A percentile compares a stretch with the other conserved stretches of the same genome.
Conservation (phyloP, 1,140 invertebrate genomes). For the Drosophila repletoides region DNA sequence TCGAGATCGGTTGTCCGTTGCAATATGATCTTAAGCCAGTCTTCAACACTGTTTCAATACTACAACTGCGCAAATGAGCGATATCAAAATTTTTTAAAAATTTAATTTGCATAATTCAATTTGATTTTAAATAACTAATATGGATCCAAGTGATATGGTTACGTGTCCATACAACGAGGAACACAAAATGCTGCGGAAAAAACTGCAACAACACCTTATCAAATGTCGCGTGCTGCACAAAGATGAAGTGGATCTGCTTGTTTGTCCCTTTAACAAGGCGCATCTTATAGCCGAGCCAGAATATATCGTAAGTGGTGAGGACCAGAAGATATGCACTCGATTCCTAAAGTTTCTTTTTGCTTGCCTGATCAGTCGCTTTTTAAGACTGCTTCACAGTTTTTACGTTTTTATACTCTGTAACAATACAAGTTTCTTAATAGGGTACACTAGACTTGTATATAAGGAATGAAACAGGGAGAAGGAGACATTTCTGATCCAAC, state of each 20-base stretch:
- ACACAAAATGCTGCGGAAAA: constrained; percentile 64
- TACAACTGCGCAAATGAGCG: not conserved
- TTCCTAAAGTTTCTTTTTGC: too few species aligned
- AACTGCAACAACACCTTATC: constrained; percentile 57
- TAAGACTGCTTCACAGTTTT: not conserved
- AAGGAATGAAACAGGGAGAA: too few species aligned
- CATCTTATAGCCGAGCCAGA: constrained; percentile 61
- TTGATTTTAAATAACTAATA: constrained; percentile 8
- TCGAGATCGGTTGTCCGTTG: too few species aligned
- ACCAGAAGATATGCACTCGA: too few species aligned
- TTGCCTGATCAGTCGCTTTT: too few species aligned
- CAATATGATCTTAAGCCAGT: not conserved
- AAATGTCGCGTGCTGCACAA: constrained; percentile 59
- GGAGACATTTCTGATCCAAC: too few species aligned
- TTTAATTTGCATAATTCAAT: not conserved
- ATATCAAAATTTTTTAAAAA: constrained; percentile 9
- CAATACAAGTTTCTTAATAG: too few species aligned
- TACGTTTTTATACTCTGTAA: too few species aligned
- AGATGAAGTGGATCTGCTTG: constrained; percentile 53
- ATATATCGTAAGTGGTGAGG: constrained; percentile 54
- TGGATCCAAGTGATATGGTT: constrained; percentile 52
- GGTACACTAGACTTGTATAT: too few species aligned
- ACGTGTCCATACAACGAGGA: constrained; percentile 63
- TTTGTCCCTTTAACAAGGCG: constrained; percentile 61
- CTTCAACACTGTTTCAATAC: constrained; percentile 13